Evolutionary conservation across 1,140 invertebrate species (phyloP).

Genomic region (Apis dorsata): DNA sequence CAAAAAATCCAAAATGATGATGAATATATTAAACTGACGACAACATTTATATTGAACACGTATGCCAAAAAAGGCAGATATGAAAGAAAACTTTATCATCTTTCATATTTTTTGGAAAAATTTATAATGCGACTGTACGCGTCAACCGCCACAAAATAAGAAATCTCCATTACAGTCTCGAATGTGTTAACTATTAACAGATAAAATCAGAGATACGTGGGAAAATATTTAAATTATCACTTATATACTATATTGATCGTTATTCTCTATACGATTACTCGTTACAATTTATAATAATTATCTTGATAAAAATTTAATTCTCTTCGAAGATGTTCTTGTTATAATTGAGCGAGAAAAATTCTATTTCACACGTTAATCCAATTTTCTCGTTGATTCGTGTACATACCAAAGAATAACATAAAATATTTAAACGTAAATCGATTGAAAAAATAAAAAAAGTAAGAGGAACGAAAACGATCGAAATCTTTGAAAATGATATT

Average conservation of each 20-base stretch:
- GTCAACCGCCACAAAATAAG: no score
- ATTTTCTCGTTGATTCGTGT: slow-evolving; percentile 9
- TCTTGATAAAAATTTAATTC: background rate
- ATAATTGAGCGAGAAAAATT: background rate
- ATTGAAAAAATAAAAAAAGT: background rate
- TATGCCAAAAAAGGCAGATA: no score
- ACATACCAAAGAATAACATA: background rate
- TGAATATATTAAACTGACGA: no score
- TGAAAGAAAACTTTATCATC: no score
- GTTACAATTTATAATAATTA: background rate
- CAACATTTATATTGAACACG: no score
- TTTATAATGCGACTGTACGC: no score
- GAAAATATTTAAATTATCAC: background rate
- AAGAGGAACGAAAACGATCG: background rate
- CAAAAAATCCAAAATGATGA: no score
- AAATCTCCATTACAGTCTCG: no score
- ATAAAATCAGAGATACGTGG: background rate
- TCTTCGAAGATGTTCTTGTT: background rate
- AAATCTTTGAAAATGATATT: slow-evolving; percentile 1
- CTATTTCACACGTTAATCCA: background rate
- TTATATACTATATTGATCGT: background rate
- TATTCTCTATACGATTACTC: background rate
- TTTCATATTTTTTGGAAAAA: no score
- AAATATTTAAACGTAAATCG: background rate
- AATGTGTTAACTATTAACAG: no score